phyloP scores from a whole-genome alignment of 2,797 vertebrate genomes.

The Ispidina picta region DNA sequence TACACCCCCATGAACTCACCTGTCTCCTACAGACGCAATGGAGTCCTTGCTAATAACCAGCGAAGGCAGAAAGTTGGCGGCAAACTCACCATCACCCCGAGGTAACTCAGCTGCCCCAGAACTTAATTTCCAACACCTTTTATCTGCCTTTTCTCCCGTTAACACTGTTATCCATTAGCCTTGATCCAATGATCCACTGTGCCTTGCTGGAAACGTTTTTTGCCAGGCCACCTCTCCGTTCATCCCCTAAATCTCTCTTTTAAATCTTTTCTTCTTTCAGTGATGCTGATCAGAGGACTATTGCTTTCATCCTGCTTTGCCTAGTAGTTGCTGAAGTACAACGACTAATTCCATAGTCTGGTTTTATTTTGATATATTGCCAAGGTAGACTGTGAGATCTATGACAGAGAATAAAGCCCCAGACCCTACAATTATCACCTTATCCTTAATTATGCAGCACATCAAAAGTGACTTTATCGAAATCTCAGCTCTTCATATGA shows the following conservation, averaged over 20 bases:
- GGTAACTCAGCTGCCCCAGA: background rate
- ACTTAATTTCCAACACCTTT: background rate
- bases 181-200: fast-evolving
- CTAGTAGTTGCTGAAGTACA: background rate
- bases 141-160: background rate
- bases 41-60: background rate
- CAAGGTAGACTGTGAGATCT: background rate
- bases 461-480: background rate
- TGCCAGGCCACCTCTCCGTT: background rate
- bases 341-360: background rate
- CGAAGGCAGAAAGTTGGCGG: background rate
- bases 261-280: slow-evolving; percentile 5
- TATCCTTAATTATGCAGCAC: background rate
- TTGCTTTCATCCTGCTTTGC: background rate
- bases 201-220: background rate
- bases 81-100: background rate
- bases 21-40: slow-evolving; percentile 3
- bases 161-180: background rate
- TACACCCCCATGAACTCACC: slow-evolving; percentile 45
- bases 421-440: background rate
- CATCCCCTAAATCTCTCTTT: background rate
- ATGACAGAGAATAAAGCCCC: background rate
- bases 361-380: background rate
- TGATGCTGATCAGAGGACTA: background rate
- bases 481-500: background rate